Conservation (phyloP, 2,888 invertebrate genomes). For the Oscheius sp. region DNA sequence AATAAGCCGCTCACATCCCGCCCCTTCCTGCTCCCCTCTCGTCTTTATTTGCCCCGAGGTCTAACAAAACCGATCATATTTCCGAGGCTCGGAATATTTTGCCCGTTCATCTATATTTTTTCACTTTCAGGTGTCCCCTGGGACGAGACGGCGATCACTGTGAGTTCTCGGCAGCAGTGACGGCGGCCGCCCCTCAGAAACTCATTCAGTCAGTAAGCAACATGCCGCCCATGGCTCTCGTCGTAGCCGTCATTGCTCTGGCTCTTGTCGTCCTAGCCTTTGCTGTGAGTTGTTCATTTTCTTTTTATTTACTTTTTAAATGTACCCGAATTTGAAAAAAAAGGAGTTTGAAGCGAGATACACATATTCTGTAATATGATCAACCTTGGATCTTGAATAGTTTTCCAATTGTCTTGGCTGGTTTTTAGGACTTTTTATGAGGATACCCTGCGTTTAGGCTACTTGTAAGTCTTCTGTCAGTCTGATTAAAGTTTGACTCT, state of each 20-base stretch:
- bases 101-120: not conserved
- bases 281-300: slow-evolving; percentile 15
- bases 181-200: slow-evolving; percentile 38
- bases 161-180: slow-evolving; percentile 36
- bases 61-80: slow-evolving; percentile 29
- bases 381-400: too few relatives aligned
- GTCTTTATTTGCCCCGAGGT: slow-evolving; percentile 18
- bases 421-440: not conserved
- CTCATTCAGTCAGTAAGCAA: slow-evolving; percentile 23
- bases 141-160: slow-evolving; percentile 44
- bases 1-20: slow-evolving; percentile 1
- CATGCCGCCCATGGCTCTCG: slow-evolving; percentile 35
- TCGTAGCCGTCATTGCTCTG: slow-evolving; percentile 36
- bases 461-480: not conserved
- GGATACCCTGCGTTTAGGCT: not conserved
- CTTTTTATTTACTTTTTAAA: slow-evolving; percentile 1
- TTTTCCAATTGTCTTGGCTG: too few relatives aligned
- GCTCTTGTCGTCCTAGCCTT: slow-evolving; percentile 30
- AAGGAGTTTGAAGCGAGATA: too few relatives aligned
- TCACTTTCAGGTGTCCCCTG: slow-evolving; percentile 45
- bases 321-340: not conserved
- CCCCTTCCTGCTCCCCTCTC: not conserved
- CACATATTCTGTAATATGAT: too few relatives aligned
- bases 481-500: not conserved
- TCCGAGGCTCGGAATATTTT: not conserved